Conservation (phyloP, 2,888 invertebrate genomes). For the Stenotaenia linearis region DNA sequence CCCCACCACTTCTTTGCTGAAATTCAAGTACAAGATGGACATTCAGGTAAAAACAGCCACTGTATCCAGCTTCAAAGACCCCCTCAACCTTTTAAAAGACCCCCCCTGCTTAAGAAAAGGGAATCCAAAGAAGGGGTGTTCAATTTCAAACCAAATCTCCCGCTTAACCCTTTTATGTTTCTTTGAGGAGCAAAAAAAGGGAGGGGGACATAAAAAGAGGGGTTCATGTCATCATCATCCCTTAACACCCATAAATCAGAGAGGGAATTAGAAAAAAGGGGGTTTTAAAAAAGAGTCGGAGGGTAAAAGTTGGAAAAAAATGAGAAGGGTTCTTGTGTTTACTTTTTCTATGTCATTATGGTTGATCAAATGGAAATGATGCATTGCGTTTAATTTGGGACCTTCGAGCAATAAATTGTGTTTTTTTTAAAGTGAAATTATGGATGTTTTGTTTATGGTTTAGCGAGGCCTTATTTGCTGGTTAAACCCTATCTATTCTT, state of each 20-base stretch:
- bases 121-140: conserved; percentile 3
- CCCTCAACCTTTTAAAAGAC: not conserved
- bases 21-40: conserved; percentile 14
- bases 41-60: conserved; percentile 19
- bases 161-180: conserved; percentile 14
- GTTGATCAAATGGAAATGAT: not conserved
- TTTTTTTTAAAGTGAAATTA: not conserved
- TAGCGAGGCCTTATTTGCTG: too few relatives aligned
- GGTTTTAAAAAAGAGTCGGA: not conserved
- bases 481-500: too few relatives aligned
- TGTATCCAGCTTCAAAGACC: conserved; percentile 18
- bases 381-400: not conserved
- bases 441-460: too few relatives aligned
- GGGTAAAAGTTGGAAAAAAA: not conserved
- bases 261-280: not conserved
- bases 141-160: conserved; percentile 9
- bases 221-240: not conserved
- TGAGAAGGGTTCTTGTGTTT: not conserved
- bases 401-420: not conserved
- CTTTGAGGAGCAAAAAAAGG: not conserved
- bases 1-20: not conserved
- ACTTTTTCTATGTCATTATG: not conserved
- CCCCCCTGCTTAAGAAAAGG: not conserved
- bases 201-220: not conserved
- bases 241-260: not conserved